Evolutionary conservation across 2,113 vertebrate genomes (phyloP).

Genomic region (Leptosomus discolor): DNA sequence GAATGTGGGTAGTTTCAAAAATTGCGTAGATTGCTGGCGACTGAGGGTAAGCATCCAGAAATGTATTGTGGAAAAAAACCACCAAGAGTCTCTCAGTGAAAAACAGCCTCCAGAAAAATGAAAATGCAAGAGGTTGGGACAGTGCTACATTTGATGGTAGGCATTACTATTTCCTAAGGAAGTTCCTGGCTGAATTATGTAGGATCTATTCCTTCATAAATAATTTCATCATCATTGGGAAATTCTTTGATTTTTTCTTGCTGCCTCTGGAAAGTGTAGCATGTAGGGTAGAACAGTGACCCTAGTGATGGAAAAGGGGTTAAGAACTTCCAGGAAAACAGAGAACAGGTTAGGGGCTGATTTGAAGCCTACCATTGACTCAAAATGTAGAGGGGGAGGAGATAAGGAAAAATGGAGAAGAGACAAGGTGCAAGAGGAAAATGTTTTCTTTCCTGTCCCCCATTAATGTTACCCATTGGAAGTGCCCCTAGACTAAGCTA

Average conservation of each 20-base stretch:
- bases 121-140: background rate
- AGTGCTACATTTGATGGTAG: background rate
- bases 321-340: background rate
- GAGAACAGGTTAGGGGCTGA: background rate
- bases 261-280: background rate
- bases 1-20: background rate
- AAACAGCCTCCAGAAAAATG: background rate
- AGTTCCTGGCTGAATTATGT: background rate
- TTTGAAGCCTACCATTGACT: background rate
- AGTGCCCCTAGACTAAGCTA: background rate
- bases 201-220: background rate
- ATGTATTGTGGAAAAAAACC: background rate
- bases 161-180: background rate
- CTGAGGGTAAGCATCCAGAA: background rate
- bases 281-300: background rate
- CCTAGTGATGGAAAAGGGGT: background rate
- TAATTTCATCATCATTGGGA: background rate
- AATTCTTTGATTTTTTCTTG: background rate
- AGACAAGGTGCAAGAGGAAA: background rate
- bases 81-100: background rate
- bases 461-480: background rate
- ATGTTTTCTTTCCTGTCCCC: background rate
- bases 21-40: background rate
- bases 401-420: background rate
- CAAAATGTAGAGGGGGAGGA: background rate